Conservation (phyloP, 2,888 invertebrate species). For the Idaea aversata region DNA sequence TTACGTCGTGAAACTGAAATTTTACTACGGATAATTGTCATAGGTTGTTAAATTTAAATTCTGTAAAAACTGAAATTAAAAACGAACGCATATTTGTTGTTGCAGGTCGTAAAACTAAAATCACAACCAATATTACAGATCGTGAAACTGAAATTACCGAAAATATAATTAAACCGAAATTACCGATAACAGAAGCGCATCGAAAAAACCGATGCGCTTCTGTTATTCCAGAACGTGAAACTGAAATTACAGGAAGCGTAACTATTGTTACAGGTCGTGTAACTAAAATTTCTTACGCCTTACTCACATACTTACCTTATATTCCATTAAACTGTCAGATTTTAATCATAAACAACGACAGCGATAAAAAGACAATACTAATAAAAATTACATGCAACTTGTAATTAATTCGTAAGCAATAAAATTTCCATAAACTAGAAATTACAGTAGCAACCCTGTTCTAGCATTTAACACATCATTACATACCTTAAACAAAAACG, state of each 20-base stretch:
- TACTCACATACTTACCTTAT: background rate
- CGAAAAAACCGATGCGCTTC: background rate
- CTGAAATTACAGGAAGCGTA: too few relatives aligned
- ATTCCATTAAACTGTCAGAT: background rate
- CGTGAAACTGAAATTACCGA: background rate
- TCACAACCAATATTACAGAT: too few relatives aligned
- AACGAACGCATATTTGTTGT: too few relatives aligned
- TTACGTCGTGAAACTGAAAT: too few relatives aligned
- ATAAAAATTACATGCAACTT: background rate
- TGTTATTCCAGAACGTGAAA: too few relatives aligned
- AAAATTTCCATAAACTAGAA: background rate
- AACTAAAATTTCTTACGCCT: too few relatives aligned
- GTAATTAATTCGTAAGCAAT: background rate
- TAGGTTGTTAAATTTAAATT: too few relatives aligned
- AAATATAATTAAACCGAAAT: background rate
- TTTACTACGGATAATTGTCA: too few relatives aligned
- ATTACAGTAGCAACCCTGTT: slow-evolving; percentile 10
- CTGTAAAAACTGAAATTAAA: too few relatives aligned
- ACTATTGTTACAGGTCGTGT: too few relatives aligned
- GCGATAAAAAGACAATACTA: background rate
- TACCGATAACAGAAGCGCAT: too few relatives aligned
- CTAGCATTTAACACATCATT: slow-evolving; percentile 53
- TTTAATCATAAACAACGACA: background rate
- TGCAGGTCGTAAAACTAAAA: too few relatives aligned
- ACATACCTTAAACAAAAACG: slow-evolving; percentile 42